Evolutionary conservation across 2,888 invertebrate species (phyloP).

Genomic region (Acrobasis suavella): DNA sequence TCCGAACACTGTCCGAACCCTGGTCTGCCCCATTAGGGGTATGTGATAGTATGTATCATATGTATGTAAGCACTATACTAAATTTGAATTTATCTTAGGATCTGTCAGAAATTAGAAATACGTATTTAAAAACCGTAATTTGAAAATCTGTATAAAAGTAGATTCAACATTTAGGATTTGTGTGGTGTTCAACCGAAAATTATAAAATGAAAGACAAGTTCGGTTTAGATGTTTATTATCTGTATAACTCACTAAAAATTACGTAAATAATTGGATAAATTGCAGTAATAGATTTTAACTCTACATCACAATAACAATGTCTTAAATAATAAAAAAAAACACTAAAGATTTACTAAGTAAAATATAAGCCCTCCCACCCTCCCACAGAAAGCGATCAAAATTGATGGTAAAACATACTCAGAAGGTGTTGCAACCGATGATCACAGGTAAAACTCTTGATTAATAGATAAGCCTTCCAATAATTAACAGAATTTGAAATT

Average conservation of each 20-base stretch:
- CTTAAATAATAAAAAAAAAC: slow-evolving; percentile 46
- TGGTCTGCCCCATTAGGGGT: too few species aligned
- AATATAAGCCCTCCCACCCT: slow-evolving; percentile 33
- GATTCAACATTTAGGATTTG: neutral
- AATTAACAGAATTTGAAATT: slow-evolving; percentile 39
- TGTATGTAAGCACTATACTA: too few species aligned
- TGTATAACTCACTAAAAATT: slow-evolving; percentile 53
- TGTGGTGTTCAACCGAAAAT: neutral
- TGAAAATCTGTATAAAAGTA: too few species aligned
- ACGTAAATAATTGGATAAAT: slow-evolving; percentile 53
- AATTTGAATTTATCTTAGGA: too few species aligned
- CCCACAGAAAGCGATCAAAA: slow-evolving; percentile 25
- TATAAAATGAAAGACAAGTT: slow-evolving; percentile 3
- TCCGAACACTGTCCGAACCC: too few species aligned
- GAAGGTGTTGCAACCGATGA: slow-evolving; percentile 45
- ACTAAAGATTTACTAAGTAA: slow-evolving; percentile 52
- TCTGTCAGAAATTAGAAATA: too few species aligned
- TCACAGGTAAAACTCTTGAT: slow-evolving; percentile 41
- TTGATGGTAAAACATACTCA: slow-evolving; percentile 56
- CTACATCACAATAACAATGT: slow-evolving; percentile 50
- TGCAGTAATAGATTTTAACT: slow-evolving; percentile 37
- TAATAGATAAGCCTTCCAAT: slow-evolving; percentile 44
- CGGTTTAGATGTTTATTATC: slow-evolving; percentile 44
- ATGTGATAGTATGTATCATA: too few species aligned
- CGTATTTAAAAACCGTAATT: too few species aligned